phyloP scores from a whole-genome alignment of 2,888 invertebrate species.

The Drosophila neotestacea region DNA sequence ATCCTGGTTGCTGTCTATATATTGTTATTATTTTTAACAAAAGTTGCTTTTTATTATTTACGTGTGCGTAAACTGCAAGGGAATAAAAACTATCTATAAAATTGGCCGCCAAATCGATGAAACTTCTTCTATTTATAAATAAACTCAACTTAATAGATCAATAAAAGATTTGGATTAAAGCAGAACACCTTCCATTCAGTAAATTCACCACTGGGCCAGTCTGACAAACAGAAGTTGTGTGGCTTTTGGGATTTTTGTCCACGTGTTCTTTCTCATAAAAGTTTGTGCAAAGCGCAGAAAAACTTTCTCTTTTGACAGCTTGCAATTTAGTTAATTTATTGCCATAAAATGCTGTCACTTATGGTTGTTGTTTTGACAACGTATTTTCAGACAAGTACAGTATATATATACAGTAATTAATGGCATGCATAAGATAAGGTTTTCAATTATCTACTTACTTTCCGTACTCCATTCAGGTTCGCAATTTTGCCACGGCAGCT shows the following conservation, averaged over 20 bases:
- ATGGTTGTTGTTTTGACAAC: constrained; percentile 19
- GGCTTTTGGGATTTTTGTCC: constrained; percentile 6
- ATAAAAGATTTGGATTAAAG: constrained; percentile 5
- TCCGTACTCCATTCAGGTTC: constrained; percentile 90
- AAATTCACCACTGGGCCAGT: constrained; percentile 13
- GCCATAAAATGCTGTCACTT: constrained; percentile 42
- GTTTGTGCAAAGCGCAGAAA: neutral
- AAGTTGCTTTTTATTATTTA: constrained; percentile 58
- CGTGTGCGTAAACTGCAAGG: constrained; percentile 46
- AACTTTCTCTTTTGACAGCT: constrained; percentile 59
- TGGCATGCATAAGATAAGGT: constrained; percentile 1
- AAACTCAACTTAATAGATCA: neutral
- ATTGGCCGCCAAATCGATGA: neutral
- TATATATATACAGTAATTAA: constrained; percentile 10
- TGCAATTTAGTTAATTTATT: constrained; percentile 70
- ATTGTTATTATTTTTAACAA: constrained; percentile 37
- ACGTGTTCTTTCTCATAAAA: constrained; percentile 20
- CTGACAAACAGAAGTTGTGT: neutral
- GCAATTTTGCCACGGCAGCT: constrained; percentile 91
- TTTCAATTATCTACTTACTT: constrained; percentile 85
- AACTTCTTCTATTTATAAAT: constrained; percentile 2
- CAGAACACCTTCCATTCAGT: no score
- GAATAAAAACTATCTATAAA: constrained; percentile 19
- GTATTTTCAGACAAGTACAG: neutral
- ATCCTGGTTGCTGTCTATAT: constrained; percentile 34